These are phyloP conservation scores for Periplaneta americana DNA, from an alignment of 1,140 invertebrate genomes.

Conservation along the genomic window DNA sequence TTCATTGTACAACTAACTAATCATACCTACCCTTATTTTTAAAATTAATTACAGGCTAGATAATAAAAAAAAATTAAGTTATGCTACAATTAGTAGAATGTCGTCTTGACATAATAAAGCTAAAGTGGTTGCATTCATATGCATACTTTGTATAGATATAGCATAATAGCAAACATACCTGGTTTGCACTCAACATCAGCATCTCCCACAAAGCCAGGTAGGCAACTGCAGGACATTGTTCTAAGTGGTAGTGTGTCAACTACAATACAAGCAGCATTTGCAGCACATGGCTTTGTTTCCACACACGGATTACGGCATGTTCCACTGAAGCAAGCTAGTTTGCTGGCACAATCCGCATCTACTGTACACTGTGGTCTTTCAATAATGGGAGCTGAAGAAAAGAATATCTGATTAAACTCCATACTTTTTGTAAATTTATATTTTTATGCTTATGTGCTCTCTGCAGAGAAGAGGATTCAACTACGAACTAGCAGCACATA, in stretches of 20 bases:
- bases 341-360: slow-evolving; percentile 79
- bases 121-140: too few species aligned
- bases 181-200: slow-evolving; percentile 73
- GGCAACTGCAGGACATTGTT: slow-evolving; percentile 81
- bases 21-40: too few species aligned
- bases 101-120: too few species aligned
- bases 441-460: too few species aligned
- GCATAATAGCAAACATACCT: slow-evolving; percentile 55
- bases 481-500: too few species aligned
- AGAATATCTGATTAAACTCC: background rate
- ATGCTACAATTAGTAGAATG: too few species aligned
- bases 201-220: slow-evolving; percentile 73
- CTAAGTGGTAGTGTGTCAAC: slow-evolving; percentile 78
- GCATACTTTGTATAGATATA: too few species aligned
- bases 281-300: slow-evolving; percentile 72
- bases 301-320: slow-evolving; percentile 77
- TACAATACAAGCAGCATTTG: slow-evolving; percentile 71
- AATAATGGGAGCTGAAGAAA: slow-evolving; percentile 42
- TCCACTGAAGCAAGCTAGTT: slow-evolving; percentile 74
- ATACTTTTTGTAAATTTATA: too few species aligned
- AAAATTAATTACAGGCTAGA: too few species aligned
- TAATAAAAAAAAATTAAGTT: too few species aligned
- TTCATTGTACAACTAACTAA: too few species aligned
- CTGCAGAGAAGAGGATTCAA: too few species aligned
- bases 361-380: slow-evolving; percentile 62